Evolutionary conservation across 2,888 invertebrate species (phyloP).

Genomic region (Acholoe squamosa): DNA sequence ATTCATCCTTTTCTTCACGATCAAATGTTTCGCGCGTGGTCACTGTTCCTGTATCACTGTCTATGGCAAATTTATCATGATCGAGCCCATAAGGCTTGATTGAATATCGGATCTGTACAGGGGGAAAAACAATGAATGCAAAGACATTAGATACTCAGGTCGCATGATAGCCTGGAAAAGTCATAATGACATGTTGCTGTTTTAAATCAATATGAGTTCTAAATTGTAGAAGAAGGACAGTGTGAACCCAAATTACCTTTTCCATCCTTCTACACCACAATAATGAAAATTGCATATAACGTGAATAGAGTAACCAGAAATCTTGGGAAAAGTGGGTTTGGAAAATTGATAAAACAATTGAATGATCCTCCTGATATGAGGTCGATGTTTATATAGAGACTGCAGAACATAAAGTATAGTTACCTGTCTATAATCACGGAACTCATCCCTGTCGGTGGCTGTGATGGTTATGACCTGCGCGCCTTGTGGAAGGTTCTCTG

Average conservation of each 20-base stretch:
- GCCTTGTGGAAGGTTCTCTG: constrained; percentile 96
- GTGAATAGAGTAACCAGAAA: too few relatives aligned
- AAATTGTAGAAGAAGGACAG: neutral
- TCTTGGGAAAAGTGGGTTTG: too few relatives aligned
- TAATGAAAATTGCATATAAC: too few relatives aligned
- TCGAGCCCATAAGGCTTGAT: constrained; percentile 68
- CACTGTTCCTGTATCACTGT: constrained; percentile 96
- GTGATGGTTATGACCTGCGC: constrained; percentile 89
- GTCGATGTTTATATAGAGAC: too few relatives aligned
- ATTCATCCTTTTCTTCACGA: constrained; percentile 96
- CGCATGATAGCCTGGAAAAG: too few relatives aligned
- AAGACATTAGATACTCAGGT: neutral
- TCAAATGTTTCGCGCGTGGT: constrained; percentile 98
- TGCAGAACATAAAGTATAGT: too few relatives aligned
- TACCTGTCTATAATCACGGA: constrained; percentile 76
- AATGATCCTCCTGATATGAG: neutral
- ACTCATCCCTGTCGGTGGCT: constrained; percentile 79
- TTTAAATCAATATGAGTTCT: too few relatives aligned
- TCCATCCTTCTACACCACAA: neutral
- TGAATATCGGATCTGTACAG: constrained; percentile 64
- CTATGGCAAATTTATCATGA: constrained; percentile 90
- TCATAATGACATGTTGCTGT: too few relatives aligned
- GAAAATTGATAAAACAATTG: too few relatives aligned
- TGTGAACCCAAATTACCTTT: too few relatives aligned
- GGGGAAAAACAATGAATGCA: neutral